phyloP scores from a whole-genome alignment of 2,113 vertebrate genomes.

The Elephantulus edwardii region DNA sequence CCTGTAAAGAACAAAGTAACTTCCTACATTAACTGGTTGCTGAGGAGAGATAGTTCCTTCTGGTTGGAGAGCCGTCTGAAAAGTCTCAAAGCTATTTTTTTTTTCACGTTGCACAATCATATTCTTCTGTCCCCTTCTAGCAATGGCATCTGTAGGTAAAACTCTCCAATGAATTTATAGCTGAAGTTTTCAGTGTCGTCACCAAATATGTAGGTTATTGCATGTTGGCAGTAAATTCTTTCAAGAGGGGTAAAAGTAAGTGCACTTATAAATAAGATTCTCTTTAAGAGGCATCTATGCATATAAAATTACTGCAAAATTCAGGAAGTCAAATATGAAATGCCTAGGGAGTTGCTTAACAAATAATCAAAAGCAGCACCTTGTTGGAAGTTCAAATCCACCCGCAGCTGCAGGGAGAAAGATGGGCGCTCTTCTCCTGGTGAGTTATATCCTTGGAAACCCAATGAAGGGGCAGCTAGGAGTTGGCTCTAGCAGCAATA shows the following conservation, averaged over 20 bases:
- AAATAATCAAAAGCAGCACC: no score
- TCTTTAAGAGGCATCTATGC: neutral
- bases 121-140: conserved; percentile 13
- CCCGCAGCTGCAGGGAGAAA: no score
- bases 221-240: conserved; percentile 12
- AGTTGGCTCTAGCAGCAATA: no score
- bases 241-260: conserved; percentile 40
- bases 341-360: no score
- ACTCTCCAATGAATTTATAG: neutral
- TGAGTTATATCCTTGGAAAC: no score
- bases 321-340: conserved; percentile 41
- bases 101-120: neutral
- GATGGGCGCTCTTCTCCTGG: no score
- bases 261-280: neutral
- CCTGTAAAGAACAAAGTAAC: neutral
- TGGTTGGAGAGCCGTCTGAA: neutral
- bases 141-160: conserved; percentile 5
- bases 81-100: neutral
- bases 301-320: conserved; percentile 35
- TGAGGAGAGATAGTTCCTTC: neutral
- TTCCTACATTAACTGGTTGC: neutral
- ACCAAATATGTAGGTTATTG: conserved; percentile 1
- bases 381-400: no score
- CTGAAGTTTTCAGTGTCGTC: conserved; percentile 5
- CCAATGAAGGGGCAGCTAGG: no score